Evolutionary conservation across 2,113 vertebrate genomes (phyloP).

Genomic region (Burhinus oedicnemus): DNA sequence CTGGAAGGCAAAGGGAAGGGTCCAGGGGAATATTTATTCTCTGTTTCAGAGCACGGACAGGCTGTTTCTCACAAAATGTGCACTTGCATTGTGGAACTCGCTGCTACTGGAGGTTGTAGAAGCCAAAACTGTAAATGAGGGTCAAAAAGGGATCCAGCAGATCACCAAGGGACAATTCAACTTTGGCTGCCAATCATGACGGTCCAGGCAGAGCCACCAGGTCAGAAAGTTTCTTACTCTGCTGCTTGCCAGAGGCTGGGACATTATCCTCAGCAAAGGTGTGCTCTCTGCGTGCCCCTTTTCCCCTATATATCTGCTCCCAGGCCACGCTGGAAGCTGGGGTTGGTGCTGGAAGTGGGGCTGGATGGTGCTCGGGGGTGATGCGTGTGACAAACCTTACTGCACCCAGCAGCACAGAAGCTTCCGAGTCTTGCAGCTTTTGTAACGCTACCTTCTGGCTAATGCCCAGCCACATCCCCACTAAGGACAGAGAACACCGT

Average conservation of each 20-base stretch:
- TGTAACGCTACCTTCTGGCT: rapidly evolving
- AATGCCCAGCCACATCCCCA: not conserved
- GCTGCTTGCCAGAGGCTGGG: not conserved
- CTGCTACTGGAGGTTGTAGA: not conserved
- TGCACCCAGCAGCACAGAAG: not conserved
- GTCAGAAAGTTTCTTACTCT: not conserved
- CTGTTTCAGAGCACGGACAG: not conserved
- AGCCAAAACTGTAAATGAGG: not conserved
- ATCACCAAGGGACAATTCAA: not conserved
- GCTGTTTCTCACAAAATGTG: not conserved
- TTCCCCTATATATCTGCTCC: rapidly evolving
- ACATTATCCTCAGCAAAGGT: not conserved
- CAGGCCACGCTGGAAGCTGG: not conserved
- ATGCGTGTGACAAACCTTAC: rapidly evolving
- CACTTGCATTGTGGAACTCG: not conserved
- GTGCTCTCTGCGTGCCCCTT: too few species aligned
- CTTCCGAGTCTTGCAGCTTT: not conserved
- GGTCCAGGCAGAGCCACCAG: not conserved
- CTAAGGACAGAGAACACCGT: rapidly evolving
- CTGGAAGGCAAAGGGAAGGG: not conserved
- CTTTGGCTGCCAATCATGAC: not conserved
- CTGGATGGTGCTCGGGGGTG: too few species aligned
- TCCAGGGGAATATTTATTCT: not conserved
- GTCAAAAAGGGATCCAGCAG: not conserved
- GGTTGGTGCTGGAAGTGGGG: not conserved